Evolutionary conservation across 2,888 invertebrate genomes (phyloP), one percentile per base, ranked within the genome.

Genomic region (Chymomyza amoena): DNA sequence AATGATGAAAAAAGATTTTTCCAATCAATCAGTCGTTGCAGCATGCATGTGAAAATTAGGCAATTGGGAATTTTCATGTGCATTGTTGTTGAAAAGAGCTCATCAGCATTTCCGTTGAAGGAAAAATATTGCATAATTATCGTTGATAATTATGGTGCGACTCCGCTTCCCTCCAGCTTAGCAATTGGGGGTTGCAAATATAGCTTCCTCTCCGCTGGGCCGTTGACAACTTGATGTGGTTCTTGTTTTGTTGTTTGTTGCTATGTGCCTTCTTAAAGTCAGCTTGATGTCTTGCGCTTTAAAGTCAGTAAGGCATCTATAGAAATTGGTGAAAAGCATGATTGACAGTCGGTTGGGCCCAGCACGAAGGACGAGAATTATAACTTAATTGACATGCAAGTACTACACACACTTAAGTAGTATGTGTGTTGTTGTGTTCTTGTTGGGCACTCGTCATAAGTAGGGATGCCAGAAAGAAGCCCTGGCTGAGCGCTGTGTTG

Each of bases 341-440:
- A 87, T 87, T 87, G 86, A 89, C 86, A 89, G 85, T 84, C 74
- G 69, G 63, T 61, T 67, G 66, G 68, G 70, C 85, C 71, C 83
- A 83, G 87, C 83, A 82, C 76, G 87, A 70, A 68, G 68, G 74
- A 77, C 77, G 72, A n/a, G 87, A 84, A 84, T 87, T 87, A 88
- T 84, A 77, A 77, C 87, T 87, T 89, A 87, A 87, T 89, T 87
- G 87, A 89, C 87, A 89, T 82, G 77, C 77, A 50, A 63, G 39
- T 45, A 45, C 39, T 45, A 45, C 13, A 45, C 39, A 45, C 39
- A 45, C 39, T 45, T 45, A 13, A 45, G 39, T 45, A 45, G 39
- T 45, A 45, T 32, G 32, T 32, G 32, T 32, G 32, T 32, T 39
- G 39, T 39, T 45, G 39, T 45, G 39, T 45, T 45, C 39, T 4